Conservation (phyloP, 2,888 invertebrate species). For the Ditula angustiorana region DNA sequence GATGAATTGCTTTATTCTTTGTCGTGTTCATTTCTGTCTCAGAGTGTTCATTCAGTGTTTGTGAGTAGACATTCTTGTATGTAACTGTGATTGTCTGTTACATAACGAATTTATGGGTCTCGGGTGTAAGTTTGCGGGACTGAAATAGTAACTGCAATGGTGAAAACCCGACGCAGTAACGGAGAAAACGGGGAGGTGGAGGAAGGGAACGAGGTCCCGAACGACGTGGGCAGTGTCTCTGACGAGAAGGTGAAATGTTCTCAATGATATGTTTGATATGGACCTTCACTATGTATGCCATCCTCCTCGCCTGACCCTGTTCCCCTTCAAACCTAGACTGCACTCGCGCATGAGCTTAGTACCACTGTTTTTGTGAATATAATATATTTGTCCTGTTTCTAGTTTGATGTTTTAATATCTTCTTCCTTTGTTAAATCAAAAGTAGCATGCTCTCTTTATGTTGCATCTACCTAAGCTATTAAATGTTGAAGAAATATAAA, state of each 20-base stretch:
- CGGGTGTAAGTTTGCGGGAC: slow-evolving; percentile 67
- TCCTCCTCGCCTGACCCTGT: slow-evolving; percentile 67
- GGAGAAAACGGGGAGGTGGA: slow-evolving; percentile 83
- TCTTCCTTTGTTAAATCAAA: slow-evolving; percentile 17
- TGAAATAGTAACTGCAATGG: slow-evolving; percentile 69
- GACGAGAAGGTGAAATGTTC: slow-evolving; percentile 80
- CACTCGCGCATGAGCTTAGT: slow-evolving; percentile 72
- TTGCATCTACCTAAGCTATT: background rate
- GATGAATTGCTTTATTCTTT: slow-evolving; percentile 75
- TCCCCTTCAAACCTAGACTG: slow-evolving; percentile 47
- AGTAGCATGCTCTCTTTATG: slow-evolving; percentile 24
- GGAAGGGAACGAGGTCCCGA: slow-evolving; percentile 77
- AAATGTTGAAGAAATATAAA: background rate
- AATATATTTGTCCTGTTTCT: background rate
- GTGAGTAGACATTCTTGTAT: slow-evolving; percentile 58
- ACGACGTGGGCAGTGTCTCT: slow-evolving; percentile 80
- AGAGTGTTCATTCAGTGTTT: slow-evolving; percentile 55
- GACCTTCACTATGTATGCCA: slow-evolving; percentile 46
- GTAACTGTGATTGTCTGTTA: slow-evolving; percentile 62
- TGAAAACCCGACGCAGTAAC: slow-evolving; percentile 85
- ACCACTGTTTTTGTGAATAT: slow-evolving; percentile 18
- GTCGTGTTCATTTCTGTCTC: slow-evolving; percentile 66
- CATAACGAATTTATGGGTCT: slow-evolving; percentile 64
- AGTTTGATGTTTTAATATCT: slow-evolving; percentile 2
- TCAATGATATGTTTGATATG: slow-evolving; percentile 60